Evolutionary conservation across 2,113 vertebrate species (phyloP), one percentile per base, ranked within the genome.

Genomic region (Nematolebias whitei): DNA sequence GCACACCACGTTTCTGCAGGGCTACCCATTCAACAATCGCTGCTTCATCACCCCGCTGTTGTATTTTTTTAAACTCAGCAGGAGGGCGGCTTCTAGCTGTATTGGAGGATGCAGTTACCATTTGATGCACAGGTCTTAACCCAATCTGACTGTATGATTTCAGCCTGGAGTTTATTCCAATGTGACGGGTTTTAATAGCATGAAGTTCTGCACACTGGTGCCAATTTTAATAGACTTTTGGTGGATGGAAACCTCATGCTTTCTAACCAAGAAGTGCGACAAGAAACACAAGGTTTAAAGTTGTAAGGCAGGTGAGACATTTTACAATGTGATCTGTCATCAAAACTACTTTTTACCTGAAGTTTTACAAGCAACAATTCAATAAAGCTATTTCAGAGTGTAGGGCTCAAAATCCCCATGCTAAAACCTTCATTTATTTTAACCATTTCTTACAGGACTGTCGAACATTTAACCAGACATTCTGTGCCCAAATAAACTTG

Each of bases 151-250:
- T 71, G 32, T 43, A 14, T 32, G 32, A 41, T 63, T 45, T 71
- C 51, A 56, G 59, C 68, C 55, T 24, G 39, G 15, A 63, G 45
- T 44, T 63, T 56, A 35, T 56, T 71, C 23, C 51, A 54, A 16
- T 53, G 58, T 40, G 35, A 54, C 39, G 16, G 56, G 9, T 58
- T 29, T 40, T 20, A 26, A 41, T 32, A 48, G 11, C 4, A 49
- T 35, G 40, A 71, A 24, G 44, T 14, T 23, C 69, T 57, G 23
- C 45, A 63, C 59, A 26, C 2, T 19, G 20, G 23, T 43, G 52
- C 39, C 35, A 13, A 14, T 44, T 53, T 50, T 52, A 15, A 48
- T 16, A 26, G 39, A 44, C 20, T 63, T 9, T 52, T 29, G 45
- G 44, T 38, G 32, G 56, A 43, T 26, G 26, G 55, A 43, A 44